Evolutionary conservation across 2,888 invertebrate genomes (phyloP).

Genomic region (Cataglyphis livida): DNA sequence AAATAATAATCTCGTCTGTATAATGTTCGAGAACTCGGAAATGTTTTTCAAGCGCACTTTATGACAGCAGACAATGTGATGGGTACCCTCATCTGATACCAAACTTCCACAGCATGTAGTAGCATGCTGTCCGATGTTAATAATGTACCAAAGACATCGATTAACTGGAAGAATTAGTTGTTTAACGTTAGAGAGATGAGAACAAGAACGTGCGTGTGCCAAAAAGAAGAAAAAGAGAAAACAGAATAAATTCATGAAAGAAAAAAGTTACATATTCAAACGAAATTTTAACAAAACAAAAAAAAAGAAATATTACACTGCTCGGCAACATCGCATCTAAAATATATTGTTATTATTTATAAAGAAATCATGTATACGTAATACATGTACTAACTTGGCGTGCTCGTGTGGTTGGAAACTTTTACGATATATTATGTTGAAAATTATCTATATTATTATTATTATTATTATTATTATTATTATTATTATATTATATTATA

Average conservation of each 20-base stretch:
- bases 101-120: conserved; percentile 74
- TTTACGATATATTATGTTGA: conserved; percentile 80
- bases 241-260: conserved; percentile 62
- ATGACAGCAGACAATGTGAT: conserved; percentile 77
- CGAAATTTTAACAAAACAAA: conserved; percentile 71
- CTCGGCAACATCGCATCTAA: conserved; percentile 78
- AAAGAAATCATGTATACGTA: conserved; percentile 77
- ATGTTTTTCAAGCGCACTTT: conserved; percentile 59
- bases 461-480: conserved; percentile 46
- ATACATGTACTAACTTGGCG: conserved; percentile 83
- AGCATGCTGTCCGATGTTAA: conserved; percentile 82
- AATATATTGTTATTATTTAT: conserved; percentile 84
- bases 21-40: background rate
- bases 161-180: conserved; percentile 73
- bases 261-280: conserved; percentile 66
- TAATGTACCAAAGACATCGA: conserved; percentile 84
- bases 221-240: conserved; percentile 29
- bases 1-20: conserved; percentile 19
- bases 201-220: conserved; percentile 5
- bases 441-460: conserved; percentile 72
- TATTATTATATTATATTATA: conserved; percentile 47
- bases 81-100: conserved; percentile 79
- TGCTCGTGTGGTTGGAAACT: conserved; percentile 83
- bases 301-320: conserved; percentile 74
- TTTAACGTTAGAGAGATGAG: conserved; percentile 55